Base-by-base conservation (phyloP, 2,888 invertebrate species). In the Catocala nupta region DNA sequence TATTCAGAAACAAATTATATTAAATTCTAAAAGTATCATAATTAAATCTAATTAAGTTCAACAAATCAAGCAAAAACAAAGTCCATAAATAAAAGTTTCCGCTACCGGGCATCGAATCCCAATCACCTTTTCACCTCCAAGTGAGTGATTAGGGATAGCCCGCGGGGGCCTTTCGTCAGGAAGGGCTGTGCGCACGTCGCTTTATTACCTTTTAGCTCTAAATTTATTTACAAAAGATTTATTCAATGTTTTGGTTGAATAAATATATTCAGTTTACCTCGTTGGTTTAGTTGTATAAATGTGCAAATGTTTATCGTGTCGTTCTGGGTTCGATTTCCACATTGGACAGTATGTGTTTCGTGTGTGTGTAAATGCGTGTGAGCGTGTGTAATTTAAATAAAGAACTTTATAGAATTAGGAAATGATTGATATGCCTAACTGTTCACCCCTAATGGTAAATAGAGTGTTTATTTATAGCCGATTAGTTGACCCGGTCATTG, bases 71-170 rank as follows among this genome's bases (percentile, higher is more conserved):
- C 12, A 54, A 48, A 16, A 55, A 48, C 44, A 52, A 39, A 54
- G 45, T 59, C 62, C 65, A 64, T 74, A 71, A 71, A 75, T 74
- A 74, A 75, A 73, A 77, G 78, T 76, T 76, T 55, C 55, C 66
- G 65, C 72, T 62, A 52, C 72, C 68, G 73, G 72, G 77, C 74
- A 71, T 78, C 77, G 75, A 76, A 75, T 75, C 74, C 73, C 69
- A 68, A 68, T 77, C 70, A 68, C 78, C 78, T 77, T 63, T 69
- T 73, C 80, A 78, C 77, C 76, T 75, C 70, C 58, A 74, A 71
- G 78, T 84, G 83, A 85, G 81, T 83, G 85, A 84, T 84, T 81
- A 83, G 80, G 83, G 79, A 73, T 56, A 55, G 67, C 82, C 78
- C 77, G 11, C 50, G 73, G 82, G 84, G 77, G 68, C 78, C 65